Base-by-base conservation (phyloP, 2,797 vertebrate species). In the Lophius americanus region DNA sequence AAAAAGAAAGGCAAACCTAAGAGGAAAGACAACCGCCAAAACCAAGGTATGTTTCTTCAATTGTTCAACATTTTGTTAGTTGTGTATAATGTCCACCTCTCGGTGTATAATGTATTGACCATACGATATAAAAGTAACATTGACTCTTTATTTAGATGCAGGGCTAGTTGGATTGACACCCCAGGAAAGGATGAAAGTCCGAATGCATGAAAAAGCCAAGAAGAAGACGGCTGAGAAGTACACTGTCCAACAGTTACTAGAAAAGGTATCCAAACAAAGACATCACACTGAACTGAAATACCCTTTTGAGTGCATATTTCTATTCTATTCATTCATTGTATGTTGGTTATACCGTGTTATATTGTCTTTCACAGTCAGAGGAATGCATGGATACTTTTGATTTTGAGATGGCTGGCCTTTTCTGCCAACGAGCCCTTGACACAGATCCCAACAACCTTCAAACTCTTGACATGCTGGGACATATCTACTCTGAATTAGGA, bases 391-490 rank as follows among this genome's bases (percentile, higher is more conserved):
- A 95, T 78, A 92, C 92, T 66, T 95, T 95, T 86, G 93, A 95
- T 79, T 95, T 94, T 78, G 89, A 93, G 74, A 95, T 94, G 94
- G 95, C 94, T 23, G 67, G 76, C 44, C 88, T 94, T 53, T 95
- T 95, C 78, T 95, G 94, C 81, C 93, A 95, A 66, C 88, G 94
- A 67, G 95, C 93, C 36, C 71, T 96, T 73, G 95, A 96, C 67
- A 73, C 95, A 35, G 95, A 94, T 48, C 75, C 94, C 7, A 86
- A 80, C 50, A 94, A 95, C 75, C 87, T 94, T 11, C 89, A 91
- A 44, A 89, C 91, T 57, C 79, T 96, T 39, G 93, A 95, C 60
- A 93, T 95, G 91, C 81, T 92, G 56, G 95, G 95, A 50, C 92
- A 95, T 82, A 94, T 95, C 76, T 90, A 62, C 74, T 92, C 93